Evolutionary conservation across 2,113 vertebrate species (phyloP), one percentile per base, ranked within the genome.

Genomic region (Desmodus rotundus): DNA sequence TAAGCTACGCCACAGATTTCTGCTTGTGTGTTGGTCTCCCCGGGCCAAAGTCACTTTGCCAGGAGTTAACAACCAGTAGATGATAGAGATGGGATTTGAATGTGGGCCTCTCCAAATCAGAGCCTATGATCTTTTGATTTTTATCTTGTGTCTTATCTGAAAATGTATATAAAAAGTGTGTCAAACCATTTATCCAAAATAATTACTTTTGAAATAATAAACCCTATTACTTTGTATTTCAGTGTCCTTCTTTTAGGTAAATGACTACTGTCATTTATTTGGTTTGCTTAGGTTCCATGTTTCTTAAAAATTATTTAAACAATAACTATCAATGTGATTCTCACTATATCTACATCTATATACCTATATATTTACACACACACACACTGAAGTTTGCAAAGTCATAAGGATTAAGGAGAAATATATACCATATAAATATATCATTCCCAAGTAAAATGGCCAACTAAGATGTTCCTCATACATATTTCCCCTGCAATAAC

Each of bases 251-350:
- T 45, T 86, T 91, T 70, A 67, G 28, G n/a, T 67, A 65, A 85
- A 61, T 58, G 87, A 41, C 16, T 65, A 43, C 74, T 61, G 22
- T 36, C 31, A 50, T 47, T 78, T 73, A 0, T 91, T 81, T 74
- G 24, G 12, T 61, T 92, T 92, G 10, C 4, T 85, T 77, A 28
- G 8, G 41, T 61, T 15, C 31, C 54, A 33, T 87, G 63, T 76
- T 77, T 54, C 61, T 83, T 72, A 85, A 96, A 96, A 94, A 63
- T 31, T 61, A 47, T 80, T 73, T 93, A 68, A 84, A 14, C 36
- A 58, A 16, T 67, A 87, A n/a, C 36, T 72, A 73, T 68, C 4
- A 84, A 67, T 67, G 11, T 61, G 10, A 16, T 85, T 87, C 72
- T 45, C 16, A 70, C 54, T 56, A 54, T 54, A 54, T 50, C 16